These are phyloP conservation scores for Puma concolor DNA, from an alignment of 2,113 vertebrate species.

Conservation along the genomic window DNA sequence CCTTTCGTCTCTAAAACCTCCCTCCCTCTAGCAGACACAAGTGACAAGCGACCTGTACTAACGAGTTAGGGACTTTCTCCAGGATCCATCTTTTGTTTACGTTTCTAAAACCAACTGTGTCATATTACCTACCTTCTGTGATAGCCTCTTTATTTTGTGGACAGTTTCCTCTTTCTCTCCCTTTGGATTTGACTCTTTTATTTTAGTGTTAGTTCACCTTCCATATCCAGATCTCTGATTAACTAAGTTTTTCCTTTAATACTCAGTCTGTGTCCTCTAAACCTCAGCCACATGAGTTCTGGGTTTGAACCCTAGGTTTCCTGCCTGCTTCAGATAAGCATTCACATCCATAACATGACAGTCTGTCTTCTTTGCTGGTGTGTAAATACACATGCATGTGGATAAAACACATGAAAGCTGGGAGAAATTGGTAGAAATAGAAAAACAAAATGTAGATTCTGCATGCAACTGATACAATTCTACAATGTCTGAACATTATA, in stretches of 20 bases:
- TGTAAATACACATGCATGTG: not conserved
- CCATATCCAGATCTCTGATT: not conserved
- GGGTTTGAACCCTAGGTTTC: not conserved
- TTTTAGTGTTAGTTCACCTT: not conserved
- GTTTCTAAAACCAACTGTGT: not conserved
- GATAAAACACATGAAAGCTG: not conserved
- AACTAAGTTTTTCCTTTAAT: not conserved
- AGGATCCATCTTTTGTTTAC: not conserved
- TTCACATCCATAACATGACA: not conserved
- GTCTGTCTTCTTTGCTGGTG: not conserved
- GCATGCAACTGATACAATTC: not conserved
- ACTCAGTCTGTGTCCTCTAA: not conserved
- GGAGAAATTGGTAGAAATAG: not conserved
- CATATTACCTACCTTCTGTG: not conserved
- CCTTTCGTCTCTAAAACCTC: not conserved
- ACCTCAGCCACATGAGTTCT: not conserved
- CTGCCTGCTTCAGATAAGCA: not conserved
- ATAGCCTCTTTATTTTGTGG: not conserved
- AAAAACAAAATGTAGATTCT: constrained; percentile 13
- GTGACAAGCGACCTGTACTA: not conserved
- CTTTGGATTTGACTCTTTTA: not conserved
- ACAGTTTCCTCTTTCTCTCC: not conserved
- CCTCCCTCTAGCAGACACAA: not conserved
- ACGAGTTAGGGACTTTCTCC: not conserved
- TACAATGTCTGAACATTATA: not conserved